phyloP scores from a whole-genome alignment of 2,113 vertebrate species.

The Miniopterus natalensis region DNA sequence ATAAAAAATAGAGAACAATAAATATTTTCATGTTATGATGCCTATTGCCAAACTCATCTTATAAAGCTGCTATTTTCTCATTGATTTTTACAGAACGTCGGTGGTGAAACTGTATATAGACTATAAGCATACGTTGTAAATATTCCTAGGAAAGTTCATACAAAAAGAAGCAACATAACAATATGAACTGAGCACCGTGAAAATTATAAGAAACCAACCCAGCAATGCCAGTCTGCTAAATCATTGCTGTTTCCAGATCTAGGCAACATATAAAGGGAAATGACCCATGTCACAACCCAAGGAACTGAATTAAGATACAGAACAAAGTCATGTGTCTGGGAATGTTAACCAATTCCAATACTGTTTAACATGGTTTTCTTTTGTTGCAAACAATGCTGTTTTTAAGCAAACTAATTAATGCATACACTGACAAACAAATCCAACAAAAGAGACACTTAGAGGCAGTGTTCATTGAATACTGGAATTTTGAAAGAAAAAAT shows the following conservation, averaged over 20 bases:
- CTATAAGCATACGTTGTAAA: background rate
- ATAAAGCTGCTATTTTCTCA: background rate
- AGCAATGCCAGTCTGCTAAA: background rate
- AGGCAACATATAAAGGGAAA: background rate
- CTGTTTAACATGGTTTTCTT: conserved; percentile 78
- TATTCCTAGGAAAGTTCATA: background rate
- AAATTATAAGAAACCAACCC: background rate
- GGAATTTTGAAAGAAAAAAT: conserved; percentile 76
- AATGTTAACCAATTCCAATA: conserved; percentile 70
- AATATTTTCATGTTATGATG: background rate
- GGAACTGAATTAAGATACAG: background rate
- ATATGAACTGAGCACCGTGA: background rate
- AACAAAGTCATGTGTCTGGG: conserved; percentile 72
- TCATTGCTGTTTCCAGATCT: background rate
- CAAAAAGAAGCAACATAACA: background rate
- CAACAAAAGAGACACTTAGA: conserved; percentile 86
- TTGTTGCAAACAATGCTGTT: conserved; percentile 84
- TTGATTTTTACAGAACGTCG: background rate
- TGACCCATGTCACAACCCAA: background rate
- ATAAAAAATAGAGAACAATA: background rate
- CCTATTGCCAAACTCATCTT: background rate
- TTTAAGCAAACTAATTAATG: conserved; percentile 87
- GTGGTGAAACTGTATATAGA: background rate
- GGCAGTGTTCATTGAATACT: conserved; percentile 74
- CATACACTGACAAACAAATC: conserved; percentile 81